These are phyloP conservation scores for Lagopus muta DNA, from an alignment of 2,113 vertebrate species.

Conservation along the genomic window DNA sequence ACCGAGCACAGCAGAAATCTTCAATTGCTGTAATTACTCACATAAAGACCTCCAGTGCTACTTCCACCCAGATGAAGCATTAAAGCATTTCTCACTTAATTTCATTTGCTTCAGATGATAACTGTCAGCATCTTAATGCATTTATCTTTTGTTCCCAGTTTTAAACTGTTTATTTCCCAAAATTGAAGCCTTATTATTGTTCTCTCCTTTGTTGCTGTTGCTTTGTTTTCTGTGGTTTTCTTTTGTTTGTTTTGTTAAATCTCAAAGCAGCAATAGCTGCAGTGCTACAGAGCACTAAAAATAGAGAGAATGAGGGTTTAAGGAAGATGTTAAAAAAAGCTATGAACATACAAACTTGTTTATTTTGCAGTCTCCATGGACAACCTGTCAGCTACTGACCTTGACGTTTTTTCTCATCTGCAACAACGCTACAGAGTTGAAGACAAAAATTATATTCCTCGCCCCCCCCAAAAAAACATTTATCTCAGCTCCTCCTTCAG, in stretches of 20 bases:
- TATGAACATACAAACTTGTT: background rate
- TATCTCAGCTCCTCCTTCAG: background rate
- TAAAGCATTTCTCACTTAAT: background rate
- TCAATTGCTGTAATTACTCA: conserved; percentile 21
- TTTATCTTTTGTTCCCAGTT: background rate
- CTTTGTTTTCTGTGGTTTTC: background rate
- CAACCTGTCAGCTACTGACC: background rate
- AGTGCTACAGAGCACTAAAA: background rate
- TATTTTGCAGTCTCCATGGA: background rate
- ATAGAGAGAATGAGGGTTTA: background rate
- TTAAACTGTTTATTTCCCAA: background rate
- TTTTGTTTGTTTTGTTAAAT: background rate
- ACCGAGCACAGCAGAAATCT: conserved; percentile 33
- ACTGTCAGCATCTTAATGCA: background rate
- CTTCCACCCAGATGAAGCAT: conserved; percentile 36
- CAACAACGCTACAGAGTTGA: background rate
- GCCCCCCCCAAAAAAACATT: too few relatives aligned
- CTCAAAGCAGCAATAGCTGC: background rate
- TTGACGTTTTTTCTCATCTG: background rate
- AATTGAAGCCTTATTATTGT: background rate
- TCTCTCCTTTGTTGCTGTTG: background rate
- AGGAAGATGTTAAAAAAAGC: background rate
- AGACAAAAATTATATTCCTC: background rate
- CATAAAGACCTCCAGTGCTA: background rate
- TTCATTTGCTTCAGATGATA: background rate